Conservation (phyloP, 23 tunicate species). For the Ascidia mentula region DNA sequence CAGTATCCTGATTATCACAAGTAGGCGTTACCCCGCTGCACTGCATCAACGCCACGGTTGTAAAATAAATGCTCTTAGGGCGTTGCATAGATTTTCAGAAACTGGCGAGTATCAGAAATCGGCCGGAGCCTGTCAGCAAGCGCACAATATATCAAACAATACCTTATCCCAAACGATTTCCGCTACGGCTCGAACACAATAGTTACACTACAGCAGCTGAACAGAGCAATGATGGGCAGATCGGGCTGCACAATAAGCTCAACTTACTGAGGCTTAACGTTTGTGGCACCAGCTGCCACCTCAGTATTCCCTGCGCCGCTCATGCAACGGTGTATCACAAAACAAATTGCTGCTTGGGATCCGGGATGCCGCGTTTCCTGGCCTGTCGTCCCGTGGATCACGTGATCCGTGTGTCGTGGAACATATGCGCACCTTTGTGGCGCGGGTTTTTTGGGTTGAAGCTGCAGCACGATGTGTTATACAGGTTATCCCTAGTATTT, state of each 20-base stretch:
- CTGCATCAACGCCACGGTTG: no score
- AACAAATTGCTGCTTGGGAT: conserved; percentile 10
- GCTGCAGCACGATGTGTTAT: no score
- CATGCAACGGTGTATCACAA: conserved; percentile 9
- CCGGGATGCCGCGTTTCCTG: conserved; percentile 11
- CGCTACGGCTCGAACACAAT: not conserved
- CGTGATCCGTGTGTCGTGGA: not conserved
- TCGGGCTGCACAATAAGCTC: no score
- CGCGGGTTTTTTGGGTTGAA: no score
- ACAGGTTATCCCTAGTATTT: no score
- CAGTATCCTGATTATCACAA: no score
- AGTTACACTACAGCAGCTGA: not conserved
- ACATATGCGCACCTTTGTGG: conserved; percentile 12
- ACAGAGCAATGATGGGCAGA: conserved; percentile 6
- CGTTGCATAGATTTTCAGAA: not conserved
- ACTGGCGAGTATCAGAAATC: not conserved
- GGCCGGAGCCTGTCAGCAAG: conserved; percentile 6
- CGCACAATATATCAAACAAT: conserved; percentile 11
- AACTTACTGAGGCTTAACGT: no score
- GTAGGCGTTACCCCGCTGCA: no score
- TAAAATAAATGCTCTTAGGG: no score
- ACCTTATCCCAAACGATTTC: conserved; percentile 1
- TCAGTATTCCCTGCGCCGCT: conserved; percentile 1
- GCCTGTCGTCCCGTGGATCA: conserved; percentile 1
- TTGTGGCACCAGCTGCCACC: not conserved